These are phyloP conservation scores for Drosophila kurseongensis DNA, from an alignment of 1,140 invertebrate genomes.

Conservation along the genomic window DNA sequence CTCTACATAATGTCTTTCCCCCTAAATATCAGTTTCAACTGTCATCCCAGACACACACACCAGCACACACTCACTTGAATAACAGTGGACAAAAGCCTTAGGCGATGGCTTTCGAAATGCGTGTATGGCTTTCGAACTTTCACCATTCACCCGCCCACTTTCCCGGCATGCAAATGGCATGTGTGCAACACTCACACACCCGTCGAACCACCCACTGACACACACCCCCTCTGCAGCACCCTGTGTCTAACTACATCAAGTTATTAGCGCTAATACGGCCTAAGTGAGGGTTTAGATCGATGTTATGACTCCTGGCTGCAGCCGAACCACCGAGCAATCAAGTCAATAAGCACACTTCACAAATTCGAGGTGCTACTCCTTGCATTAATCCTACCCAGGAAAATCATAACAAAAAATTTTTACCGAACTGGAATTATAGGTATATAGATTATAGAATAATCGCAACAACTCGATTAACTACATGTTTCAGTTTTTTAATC, in stretches of 20 bases:
- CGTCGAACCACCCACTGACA: background rate
- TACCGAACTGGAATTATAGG: too few species aligned
- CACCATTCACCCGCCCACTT: background rate
- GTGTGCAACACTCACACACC: background rate
- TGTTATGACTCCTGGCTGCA: constrained; percentile 57
- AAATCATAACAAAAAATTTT: too few species aligned
- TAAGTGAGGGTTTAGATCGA: constrained; percentile 70
- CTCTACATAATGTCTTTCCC: constrained; percentile 3
- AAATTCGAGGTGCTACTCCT: background rate
- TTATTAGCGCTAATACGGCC: constrained; percentile 68
- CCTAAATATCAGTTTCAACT: constrained; percentile 2
- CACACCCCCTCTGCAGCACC: constrained; percentile 7
- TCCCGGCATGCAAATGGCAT: constrained; percentile 15
- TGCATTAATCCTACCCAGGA: background rate
- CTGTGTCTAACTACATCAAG: constrained; percentile 61
- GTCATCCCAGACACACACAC: background rate
- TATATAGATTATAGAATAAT: too few species aligned
- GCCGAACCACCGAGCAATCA: constrained; percentile 25
- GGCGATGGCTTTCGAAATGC: constrained; percentile 10
- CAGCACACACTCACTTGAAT: background rate
- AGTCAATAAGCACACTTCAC: constrained; percentile 8
- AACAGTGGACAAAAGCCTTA: constrained; percentile 27
- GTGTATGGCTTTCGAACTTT: constrained; percentile 14
- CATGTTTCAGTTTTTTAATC: too few species aligned
- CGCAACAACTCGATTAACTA: too few species aligned